These are phyloP conservation scores for Grammomys dolichurus DNA, from an alignment of 2,113 vertebrate genomes.

Conservation along the genomic window DNA sequence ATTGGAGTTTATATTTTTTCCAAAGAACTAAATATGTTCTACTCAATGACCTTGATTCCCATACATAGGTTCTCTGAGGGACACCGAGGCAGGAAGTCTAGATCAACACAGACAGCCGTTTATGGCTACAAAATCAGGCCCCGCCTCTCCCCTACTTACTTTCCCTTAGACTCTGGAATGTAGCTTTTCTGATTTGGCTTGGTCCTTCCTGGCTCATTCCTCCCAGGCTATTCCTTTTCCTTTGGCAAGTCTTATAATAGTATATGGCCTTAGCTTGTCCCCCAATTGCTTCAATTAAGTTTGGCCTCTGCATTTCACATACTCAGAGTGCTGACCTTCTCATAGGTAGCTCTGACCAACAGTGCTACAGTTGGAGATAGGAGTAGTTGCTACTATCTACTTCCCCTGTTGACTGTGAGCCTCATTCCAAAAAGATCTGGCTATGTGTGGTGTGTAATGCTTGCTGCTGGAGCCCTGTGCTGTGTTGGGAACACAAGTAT, in stretches of 20 bases:
- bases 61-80: not conserved
- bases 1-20: not conserved
- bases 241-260: not conserved
- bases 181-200: not conserved
- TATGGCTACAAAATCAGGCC: not conserved
- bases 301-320: not conserved
- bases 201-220: not conserved
- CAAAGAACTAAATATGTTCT: slow-evolving; percentile 28
- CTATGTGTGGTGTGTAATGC: not conserved
- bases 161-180: not conserved
- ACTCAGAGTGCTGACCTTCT: not conserved
- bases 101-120: not conserved
- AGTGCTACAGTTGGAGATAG: not conserved
- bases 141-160: not conserved
- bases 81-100: not conserved
- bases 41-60: not conserved
- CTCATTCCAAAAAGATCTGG: not conserved
- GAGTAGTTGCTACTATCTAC: not conserved
- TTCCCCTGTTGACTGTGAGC: not conserved
- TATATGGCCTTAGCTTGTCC: not conserved
- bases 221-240: not conserved
- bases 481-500: not conserved
- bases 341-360: not conserved
- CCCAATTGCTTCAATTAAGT: not conserved
- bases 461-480: not conserved